phyloP scores from a whole-genome alignment of 1,140 invertebrate species.

The Ephestia elutella region DNA sequence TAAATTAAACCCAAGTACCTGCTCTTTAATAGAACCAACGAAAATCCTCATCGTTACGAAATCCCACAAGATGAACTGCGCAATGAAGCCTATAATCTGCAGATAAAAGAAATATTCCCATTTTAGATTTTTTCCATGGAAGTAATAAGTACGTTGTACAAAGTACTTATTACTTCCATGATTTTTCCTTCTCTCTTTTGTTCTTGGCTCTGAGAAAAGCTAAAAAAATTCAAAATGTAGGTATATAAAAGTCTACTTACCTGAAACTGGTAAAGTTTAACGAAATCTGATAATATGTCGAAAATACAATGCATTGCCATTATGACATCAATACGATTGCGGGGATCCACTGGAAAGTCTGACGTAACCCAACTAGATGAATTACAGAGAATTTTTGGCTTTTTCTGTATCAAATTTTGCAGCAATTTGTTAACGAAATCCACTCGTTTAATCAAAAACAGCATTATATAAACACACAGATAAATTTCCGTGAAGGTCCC shows the following conservation, averaged over 20 bases:
- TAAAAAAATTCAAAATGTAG: no score
- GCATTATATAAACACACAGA: neutral
- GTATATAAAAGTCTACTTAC: no score
- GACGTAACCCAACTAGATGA: neutral
- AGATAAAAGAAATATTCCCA: neutral
- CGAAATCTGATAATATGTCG: neutral
- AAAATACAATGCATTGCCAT: neutral
- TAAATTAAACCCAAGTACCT: neutral
- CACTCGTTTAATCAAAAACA: neutral
- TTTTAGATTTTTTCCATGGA: no score
- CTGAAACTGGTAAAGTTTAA: constrained; percentile 2
- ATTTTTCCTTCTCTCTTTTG: no score
- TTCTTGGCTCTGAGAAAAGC: no score
- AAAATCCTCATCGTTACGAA: constrained; percentile 1
- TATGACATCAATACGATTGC: neutral
- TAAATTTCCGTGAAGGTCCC: neutral
- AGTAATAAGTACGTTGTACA: no score
- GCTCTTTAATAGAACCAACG: neutral
- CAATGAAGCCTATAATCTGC: neutral
- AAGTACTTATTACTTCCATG: no score
- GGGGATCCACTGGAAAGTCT: neutral
- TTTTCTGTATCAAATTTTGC: neutral
- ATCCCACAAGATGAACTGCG: neutral
- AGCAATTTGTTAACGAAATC: neutral
- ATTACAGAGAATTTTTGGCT: neutral